A percentile compares a stretch with the other conserved stretches of the same genome.
Conservation (phyloP, 2,113 vertebrate species). For the Pelusios castaneus region DNA sequence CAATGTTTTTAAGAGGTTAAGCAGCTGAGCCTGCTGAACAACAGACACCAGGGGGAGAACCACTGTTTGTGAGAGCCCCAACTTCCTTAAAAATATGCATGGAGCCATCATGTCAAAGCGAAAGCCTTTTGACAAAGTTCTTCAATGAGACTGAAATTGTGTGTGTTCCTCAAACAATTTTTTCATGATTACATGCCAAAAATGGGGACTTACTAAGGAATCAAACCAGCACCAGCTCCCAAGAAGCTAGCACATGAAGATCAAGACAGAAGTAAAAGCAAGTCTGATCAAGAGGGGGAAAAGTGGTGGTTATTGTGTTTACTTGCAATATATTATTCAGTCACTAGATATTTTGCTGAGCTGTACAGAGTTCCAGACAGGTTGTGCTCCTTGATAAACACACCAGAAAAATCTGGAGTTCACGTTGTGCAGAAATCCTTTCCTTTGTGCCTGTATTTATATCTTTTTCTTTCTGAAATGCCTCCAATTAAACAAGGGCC, state of each 20-base stretch:
- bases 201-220: conserved; percentile 18
- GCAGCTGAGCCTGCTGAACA: conserved; percentile 72
- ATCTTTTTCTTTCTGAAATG: not conserved
- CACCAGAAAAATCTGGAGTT: not conserved
- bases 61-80: conserved; percentile 55
- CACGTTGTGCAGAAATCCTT: not conserved
- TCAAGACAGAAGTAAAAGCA: conserved; percentile 15
- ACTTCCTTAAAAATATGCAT: conserved; percentile 52
- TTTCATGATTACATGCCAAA: conserved; percentile 34
- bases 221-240: conserved; percentile 5
- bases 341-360: not conserved
- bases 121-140: conserved; percentile 55
- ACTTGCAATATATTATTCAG: not conserved
- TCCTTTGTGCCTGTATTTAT: not conserved
- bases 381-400: not conserved
- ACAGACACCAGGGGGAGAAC: conserved; percentile 69
- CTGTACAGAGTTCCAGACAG: not conserved
- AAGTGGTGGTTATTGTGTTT: not conserved
- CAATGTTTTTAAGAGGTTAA: conserved; percentile 59
- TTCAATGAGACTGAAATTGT: not conserved
- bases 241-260: not conserved
- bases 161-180: not conserved
- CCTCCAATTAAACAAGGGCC: not conserved
- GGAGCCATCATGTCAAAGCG: conserved; percentile 41
- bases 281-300: not conserved